Percentiles rank a stretch among this genome's conserved stretches.
These are phyloP conservation scores for Apodemus sylvaticus DNA, from an alignment of 2,113 vertebrate species.

Conservation along the genomic window DNA sequence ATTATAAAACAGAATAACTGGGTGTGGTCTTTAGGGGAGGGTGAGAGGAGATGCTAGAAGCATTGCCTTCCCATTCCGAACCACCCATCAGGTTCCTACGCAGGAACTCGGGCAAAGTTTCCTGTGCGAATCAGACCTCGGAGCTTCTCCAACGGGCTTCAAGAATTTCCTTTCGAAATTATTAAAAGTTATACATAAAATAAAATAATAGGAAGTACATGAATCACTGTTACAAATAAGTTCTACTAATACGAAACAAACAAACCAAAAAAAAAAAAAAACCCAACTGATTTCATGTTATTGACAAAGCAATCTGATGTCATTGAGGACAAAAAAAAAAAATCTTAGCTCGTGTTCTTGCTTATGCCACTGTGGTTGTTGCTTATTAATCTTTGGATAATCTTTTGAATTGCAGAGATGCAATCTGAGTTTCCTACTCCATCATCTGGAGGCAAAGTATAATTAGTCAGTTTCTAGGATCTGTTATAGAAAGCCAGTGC, in stretches of 20 bases:
- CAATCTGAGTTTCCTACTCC: slow-evolving; percentile 20
- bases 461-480: slow-evolving; percentile 39
- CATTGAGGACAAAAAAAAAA: slow-evolving; percentile 35
- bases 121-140: not conserved
- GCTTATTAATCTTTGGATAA: slow-evolving; percentile 35
- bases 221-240: not conserved
- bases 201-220: not conserved
- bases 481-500: slow-evolving; percentile 55
- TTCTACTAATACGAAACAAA: not conserved
- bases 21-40: not conserved
- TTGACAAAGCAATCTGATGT: not conserved
- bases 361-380: not conserved
- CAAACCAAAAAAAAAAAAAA: too few species aligned
- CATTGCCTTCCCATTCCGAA: not conserved
- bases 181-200: not conserved
- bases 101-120: not conserved
- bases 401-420: slow-evolving; percentile 30
- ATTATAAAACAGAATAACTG: not conserved
- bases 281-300: not conserved
- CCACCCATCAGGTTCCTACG: not conserved
- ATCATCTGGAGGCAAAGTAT: slow-evolving; percentile 3
- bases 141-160: not conserved
- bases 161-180: not conserved
- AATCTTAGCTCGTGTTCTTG: slow-evolving; percentile 2
- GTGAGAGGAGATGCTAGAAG: not conserved